Base-by-base conservation (phyloP, 64 coral and sea anemone species). In the Dendronephthya gigantea region DNA sequence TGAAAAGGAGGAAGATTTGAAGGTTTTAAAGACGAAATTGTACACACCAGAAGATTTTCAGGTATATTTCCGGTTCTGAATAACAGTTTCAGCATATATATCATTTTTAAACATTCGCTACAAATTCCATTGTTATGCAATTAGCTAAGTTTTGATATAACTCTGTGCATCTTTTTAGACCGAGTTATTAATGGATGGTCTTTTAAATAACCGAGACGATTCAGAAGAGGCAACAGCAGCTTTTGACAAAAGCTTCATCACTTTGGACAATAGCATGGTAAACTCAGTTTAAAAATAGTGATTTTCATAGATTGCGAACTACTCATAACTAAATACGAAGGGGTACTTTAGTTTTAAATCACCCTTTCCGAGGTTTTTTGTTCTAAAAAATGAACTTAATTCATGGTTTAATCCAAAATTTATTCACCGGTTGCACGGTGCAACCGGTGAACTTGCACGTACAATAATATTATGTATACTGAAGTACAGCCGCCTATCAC, bases 151-250 rank as follows among this genome's bases (percentile, higher is more conserved):
- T 33, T 43, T 28, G 9, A 49, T 3, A n/a, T 68, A 33, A 38
- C 13, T 10, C 38, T 32, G 35, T 0, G 13, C 13, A 58, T 31
- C 23, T 28, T 49, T 9, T 19, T 19, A 92, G 90, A 82, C 90
- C 14, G 83, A 35, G 14, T 35, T 92, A 6, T 50, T 79, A 39
- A 92, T 92, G 74, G 65, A 81, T 10, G 50, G 75, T 25, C 48
- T 92, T 38, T 82, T 92, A 27, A 82, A 30, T 2, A 92, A 92
- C 62, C 82, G 82, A 39, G 90, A 92, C 33, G 83, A 92, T 38
- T 86, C 86, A 0, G 37, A 88, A 56, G 31, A 88, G 39, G 90
- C 90, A 33, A 45, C 45, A 49, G 45, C 58, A 16, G 90, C 86
- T 1, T 92, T 88, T 41, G 82, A 82, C 30, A 66, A 88, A 4